Evolutionary conservation across 2,797 vertebrate genomes (phyloP).

Genomic region (Eremophila alpestris): DNA sequence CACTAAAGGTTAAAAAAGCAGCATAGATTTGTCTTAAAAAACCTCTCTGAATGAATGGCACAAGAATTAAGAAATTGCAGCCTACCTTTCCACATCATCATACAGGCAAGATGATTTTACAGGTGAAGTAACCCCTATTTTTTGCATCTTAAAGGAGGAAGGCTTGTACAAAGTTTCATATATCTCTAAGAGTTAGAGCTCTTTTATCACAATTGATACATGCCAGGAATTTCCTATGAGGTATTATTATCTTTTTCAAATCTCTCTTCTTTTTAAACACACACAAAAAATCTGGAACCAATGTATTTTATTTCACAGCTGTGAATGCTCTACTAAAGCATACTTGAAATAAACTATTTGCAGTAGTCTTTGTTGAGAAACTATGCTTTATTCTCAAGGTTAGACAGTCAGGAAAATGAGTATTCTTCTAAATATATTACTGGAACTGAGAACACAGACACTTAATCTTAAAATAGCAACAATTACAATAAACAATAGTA

Average conservation of each 20-base stretch:
- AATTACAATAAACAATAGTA: constrained; percentile 17
- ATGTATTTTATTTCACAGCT: not conserved
- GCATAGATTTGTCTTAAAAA: not conserved
- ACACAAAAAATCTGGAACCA: not conserved
- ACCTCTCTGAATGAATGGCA: not conserved
- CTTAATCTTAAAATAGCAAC: constrained; percentile 18
- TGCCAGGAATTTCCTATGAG: not conserved
- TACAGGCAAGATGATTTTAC: not conserved
- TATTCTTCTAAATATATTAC: not conserved
- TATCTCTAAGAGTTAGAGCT: not conserved
- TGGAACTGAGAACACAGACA: not conserved
- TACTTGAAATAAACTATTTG: not conserved
- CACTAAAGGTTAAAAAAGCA: not conserved
- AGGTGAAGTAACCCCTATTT: not conserved
- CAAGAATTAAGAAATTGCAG: not conserved
- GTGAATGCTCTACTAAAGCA: not conserved
- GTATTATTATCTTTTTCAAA: not conserved
- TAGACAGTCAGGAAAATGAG: not conserved
- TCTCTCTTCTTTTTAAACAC: not conserved
- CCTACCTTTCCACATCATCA: not conserved
- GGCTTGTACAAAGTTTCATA: not conserved
- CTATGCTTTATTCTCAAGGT: not conserved
- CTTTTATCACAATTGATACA: not conserved
- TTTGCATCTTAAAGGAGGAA: not conserved
- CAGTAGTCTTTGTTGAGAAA: not conserved